phyloP scores from a whole-genome alignment of 2,113 vertebrate species.

The Passer domesticus region DNA sequence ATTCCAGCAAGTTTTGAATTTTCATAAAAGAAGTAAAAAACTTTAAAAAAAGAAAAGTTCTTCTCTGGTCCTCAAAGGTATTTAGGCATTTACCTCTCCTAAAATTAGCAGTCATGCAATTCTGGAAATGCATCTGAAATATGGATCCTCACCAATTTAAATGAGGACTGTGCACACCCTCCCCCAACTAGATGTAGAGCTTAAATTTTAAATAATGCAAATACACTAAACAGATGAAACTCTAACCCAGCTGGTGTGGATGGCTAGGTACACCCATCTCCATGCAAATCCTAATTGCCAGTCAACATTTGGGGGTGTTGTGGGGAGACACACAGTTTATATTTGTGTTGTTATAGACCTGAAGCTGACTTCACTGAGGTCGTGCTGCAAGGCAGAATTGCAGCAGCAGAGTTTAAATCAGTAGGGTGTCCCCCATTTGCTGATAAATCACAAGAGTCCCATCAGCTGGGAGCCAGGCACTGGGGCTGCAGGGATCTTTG shows the following conservation, averaged over 20 bases:
- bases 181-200: background rate
- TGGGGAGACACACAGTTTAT: background rate
- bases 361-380: background rate
- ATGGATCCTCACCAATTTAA: background rate
- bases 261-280: background rate
- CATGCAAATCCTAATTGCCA: background rate
- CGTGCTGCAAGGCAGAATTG: background rate
- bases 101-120: background rate
- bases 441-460: background rate
- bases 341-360: background rate
- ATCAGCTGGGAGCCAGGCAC: background rate
- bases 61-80: background rate
- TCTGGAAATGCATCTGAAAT: background rate
- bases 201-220: background rate
- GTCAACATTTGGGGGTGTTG: background rate
- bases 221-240: background rate
- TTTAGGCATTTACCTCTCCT: background rate
- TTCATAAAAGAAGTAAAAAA: background rate
- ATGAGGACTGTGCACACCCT: background rate
- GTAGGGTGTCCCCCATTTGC: background rate
- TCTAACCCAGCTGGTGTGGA: background rate
- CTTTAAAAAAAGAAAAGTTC: background rate
- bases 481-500: background rate
- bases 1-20: background rate
- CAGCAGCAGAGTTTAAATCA: background rate